Conservation (phyloP, 2,888 invertebrate genomes). For the Apamea monoglypha region DNA sequence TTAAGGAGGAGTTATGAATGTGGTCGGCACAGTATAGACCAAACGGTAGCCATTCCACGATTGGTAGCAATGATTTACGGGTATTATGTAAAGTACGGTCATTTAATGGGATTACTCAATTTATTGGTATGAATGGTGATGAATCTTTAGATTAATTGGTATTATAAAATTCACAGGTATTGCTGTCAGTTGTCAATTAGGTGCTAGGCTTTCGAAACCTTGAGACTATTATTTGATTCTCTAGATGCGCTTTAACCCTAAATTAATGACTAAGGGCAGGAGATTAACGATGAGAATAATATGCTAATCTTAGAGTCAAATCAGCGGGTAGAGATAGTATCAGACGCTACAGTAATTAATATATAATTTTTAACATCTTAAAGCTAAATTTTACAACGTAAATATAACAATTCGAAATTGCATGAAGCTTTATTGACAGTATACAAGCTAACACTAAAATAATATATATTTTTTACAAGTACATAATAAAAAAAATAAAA, state of each 20-base stretch:
- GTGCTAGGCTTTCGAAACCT: conserved; percentile 16
- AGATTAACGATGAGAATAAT: neutral
- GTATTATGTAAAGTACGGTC: conserved; percentile 16
- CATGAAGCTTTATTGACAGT: no score
- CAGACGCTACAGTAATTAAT: neutral
- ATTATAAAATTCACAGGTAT: conserved; percentile 24
- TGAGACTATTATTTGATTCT: neutral
- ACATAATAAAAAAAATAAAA: no score
- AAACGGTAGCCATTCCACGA: conserved; percentile 62
- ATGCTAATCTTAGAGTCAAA: neutral
- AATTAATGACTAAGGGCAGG: neutral
- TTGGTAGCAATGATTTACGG: conserved; percentile 51
- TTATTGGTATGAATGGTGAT: conserved; percentile 31
- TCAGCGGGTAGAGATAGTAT: neutral
- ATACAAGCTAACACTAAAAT: no score
- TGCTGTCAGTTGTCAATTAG: conserved; percentile 15
- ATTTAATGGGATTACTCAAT: conserved; percentile 51
- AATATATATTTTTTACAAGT: no score
- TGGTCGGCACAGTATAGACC: conserved; percentile 54
- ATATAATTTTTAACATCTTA: neutral
- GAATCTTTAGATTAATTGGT: conserved; percentile 36
- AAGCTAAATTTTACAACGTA: no score
- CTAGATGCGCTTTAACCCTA: neutral
- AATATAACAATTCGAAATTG: no score
- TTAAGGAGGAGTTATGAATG: conserved; percentile 66